These are phyloP conservation scores for Heliconius sara DNA, from an alignment of 2,888 invertebrate species.

Conservation along the genomic window DNA sequence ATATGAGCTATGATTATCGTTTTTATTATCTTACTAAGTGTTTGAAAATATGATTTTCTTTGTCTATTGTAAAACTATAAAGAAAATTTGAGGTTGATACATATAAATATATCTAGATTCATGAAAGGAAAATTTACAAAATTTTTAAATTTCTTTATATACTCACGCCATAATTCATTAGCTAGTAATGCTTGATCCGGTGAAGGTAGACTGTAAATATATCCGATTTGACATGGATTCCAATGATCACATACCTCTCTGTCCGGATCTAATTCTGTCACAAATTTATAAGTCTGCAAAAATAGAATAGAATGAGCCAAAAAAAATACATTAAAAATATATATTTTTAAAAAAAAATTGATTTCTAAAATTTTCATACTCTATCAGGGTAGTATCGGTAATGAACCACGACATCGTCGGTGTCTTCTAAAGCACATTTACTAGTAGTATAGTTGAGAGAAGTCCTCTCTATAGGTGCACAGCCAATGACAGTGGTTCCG, in stretches of 20 bases:
- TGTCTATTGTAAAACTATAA: too few species aligned
- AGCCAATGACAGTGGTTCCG: slow-evolving; percentile 69
- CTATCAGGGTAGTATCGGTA: slow-evolving; percentile 77
- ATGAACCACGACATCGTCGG: slow-evolving; percentile 75
- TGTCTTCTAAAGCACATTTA: slow-evolving; percentile 72
- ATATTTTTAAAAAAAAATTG: background rate
- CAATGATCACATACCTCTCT: slow-evolving; percentile 77
- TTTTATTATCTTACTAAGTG: too few species aligned
- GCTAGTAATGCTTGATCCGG: slow-evolving; percentile 68
- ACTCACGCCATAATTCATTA: slow-evolving; percentile 75
- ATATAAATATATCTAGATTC: too few species aligned
- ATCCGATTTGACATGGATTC: slow-evolving; percentile 79
- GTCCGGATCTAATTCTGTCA: slow-evolving; percentile 75
- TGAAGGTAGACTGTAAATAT: slow-evolving; percentile 73
- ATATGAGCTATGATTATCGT: too few species aligned
- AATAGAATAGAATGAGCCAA: background rate
- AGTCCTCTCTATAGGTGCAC: slow-evolving; percentile 71
- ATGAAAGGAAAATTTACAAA: too few species aligned
- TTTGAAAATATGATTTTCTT: too few species aligned
- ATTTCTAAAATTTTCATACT: slow-evolving; percentile 54
- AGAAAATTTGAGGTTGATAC: too few species aligned
- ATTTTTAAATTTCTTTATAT: background rate
- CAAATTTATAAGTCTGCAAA: slow-evolving; percentile 74
- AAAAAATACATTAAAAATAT: too few species aligned
- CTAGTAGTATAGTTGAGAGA: slow-evolving; percentile 71